These are phyloP conservation scores for Berghia stephanieae DNA, from an alignment of 1,140 invertebrate species.

Conservation along the genomic window DNA sequence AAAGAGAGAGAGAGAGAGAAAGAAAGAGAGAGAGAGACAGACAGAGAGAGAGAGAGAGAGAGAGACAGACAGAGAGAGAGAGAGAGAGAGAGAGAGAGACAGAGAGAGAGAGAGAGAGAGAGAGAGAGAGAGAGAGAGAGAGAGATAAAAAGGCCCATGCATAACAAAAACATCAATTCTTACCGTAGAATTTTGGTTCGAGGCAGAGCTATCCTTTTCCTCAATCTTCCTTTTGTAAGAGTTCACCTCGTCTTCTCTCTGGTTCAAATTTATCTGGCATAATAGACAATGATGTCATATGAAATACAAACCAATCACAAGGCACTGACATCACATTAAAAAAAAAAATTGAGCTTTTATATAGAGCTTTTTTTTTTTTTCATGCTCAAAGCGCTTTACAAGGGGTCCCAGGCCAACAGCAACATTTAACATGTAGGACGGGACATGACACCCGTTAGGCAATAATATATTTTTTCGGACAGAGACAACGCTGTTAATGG, in stretches of 20 bases:
- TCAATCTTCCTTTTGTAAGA: not conserved
- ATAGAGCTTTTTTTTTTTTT: too few species aligned
- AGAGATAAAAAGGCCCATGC: not conserved
- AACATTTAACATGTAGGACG: too few species aligned
- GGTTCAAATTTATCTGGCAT: not conserved
- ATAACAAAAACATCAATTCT: not conserved
- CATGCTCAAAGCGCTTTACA: too few species aligned
- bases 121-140: not conserved
- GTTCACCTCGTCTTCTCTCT: not conserved
- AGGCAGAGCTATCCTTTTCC: not conserved
- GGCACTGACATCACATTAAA: too few species aligned
- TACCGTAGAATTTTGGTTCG: not conserved
- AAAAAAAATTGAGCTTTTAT: too few species aligned
- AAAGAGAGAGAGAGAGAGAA: not conserved
- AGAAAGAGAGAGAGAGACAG: not conserved
- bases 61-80: not conserved
- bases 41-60: not conserved
- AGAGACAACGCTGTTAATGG: too few species aligned
- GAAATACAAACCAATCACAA: too few species aligned
- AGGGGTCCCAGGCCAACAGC: too few species aligned
- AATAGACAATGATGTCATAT: too few species aligned
- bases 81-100: not conserved
- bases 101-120: not conserved
- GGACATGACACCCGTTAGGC: too few species aligned
- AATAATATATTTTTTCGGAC: too few species aligned